These are phyloP conservation scores for Macrophya annulata DNA, from an alignment of 2,888 invertebrate genomes.

Conservation along the genomic window DNA sequence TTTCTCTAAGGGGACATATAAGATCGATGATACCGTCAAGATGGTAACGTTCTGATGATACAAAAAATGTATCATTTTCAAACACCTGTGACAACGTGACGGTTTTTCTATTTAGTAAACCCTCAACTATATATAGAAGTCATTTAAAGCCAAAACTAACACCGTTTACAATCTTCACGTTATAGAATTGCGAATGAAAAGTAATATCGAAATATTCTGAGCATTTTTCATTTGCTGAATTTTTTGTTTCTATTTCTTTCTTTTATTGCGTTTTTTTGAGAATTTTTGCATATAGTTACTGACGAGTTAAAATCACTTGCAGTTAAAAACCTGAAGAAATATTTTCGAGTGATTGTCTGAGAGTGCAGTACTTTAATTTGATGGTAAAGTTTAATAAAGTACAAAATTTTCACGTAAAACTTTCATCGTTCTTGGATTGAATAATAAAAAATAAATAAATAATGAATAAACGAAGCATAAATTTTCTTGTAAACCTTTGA, in stretches of 20 bases:
- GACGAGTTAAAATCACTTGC: no score
- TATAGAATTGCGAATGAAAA: not conserved
- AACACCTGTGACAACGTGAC: not conserved
- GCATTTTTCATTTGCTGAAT: not conserved
- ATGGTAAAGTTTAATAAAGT: no score
- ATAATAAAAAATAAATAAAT: not conserved
- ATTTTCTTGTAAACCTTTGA: not conserved
- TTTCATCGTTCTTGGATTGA: not conserved
- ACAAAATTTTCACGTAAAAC: constrained; percentile 1
- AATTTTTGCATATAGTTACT: not conserved
- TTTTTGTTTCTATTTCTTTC: not conserved
- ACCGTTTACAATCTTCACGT: not conserved
- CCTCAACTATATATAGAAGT: not conserved
- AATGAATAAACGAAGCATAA: not conserved
- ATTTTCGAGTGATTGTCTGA: not conserved
- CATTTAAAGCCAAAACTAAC: not conserved
- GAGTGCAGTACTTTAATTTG: not conserved
- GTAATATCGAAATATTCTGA: not conserved
- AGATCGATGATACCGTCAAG: constrained; percentile 20
- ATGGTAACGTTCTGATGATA: not conserved
- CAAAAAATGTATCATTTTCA: constrained; percentile 17
- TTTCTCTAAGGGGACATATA: not conserved
- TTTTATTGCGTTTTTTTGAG: not conserved
- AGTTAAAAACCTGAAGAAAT: not conserved
- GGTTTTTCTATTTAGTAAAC: not conserved